Base-by-base conservation (phyloP, 2,113 vertebrate species). In the Nycticebus coucang region DNA sequence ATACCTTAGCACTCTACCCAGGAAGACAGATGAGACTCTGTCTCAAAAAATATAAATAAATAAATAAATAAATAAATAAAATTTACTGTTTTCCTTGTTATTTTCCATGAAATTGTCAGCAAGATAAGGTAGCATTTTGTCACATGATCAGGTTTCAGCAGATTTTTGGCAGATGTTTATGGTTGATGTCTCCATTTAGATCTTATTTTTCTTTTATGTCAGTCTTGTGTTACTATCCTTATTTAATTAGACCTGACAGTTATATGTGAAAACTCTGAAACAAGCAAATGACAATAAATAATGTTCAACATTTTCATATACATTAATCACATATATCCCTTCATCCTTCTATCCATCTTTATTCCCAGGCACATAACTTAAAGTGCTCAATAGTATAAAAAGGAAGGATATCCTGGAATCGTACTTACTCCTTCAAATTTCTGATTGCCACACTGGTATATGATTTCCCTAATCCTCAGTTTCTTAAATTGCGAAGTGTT, bases 31-130 rank as follows among this genome's bases (percentile, higher is more conserved):
- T 50, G 45, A 50, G 45, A 50, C 45, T 50, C 45, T 50, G 7
- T 50, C 45, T 50, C 45, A 50, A 50, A 9, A 50, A 50, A 50
- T 50, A 50, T 50, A 50, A 50, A 50, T 50, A 50, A 50, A 50
- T 50, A 50, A 50, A 50, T 50, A 50, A 50, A 50, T 50, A 50
- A 50, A 50, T 50, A 50, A 50, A 50, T 50, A 50, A 50, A 50
- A 50, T 81, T 55, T 22, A 26, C 7, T 81, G 57, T 19, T 75
- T 78, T 64, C 0, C 26, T 41, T 87, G 83, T 62, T 50, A 66
- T 90, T 77, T 92, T 64, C 41, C 41, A 85, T 91, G 66, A 88
- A 88, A 55, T 64, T 35, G 81, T 66, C 19, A 87, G 86, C 68
- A 78, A 89, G 55, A 69, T 89, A 90, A 72, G 26, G 59, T 17